Evolutionary conservation across 1,140 invertebrate genomes (phyloP).

Genomic region (Tribolium madens): DNA sequence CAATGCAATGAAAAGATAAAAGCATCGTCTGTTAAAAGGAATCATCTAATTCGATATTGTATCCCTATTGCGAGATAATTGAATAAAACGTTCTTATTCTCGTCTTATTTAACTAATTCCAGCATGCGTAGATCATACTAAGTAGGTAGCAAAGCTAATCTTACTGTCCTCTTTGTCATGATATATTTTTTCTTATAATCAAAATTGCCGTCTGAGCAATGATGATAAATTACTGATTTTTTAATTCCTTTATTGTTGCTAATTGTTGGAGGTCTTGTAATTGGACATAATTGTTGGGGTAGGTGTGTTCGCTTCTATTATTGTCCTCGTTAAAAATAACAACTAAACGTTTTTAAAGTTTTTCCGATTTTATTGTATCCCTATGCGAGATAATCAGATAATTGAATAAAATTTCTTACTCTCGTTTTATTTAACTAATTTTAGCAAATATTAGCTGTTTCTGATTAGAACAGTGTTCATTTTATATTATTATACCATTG

Average conservation of each 20-base stretch:
- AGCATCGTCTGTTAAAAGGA: background rate
- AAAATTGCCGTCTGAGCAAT: background rate
- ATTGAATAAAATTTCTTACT: too few relatives aligned
- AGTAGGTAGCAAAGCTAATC: background rate
- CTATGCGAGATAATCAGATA: too few relatives aligned
- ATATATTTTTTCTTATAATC: background rate
- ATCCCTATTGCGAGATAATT: conserved; percentile 38
- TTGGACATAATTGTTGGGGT: background rate
- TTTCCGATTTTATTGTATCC: too few relatives aligned
- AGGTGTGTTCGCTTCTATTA: background rate
- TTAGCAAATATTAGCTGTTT: too few relatives aligned
- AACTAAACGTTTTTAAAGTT: background rate
- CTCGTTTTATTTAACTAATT: too few relatives aligned
- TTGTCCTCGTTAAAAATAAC: background rate
- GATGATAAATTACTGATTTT: background rate
- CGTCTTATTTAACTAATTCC: conserved; percentile 31
- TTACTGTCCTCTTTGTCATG: background rate
- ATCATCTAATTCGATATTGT: conserved; percentile 39
- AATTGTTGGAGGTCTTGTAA: background rate
- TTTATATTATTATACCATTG: too few relatives aligned
- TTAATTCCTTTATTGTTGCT: background rate
- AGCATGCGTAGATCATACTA: background rate
- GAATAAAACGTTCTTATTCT: conserved; percentile 41
- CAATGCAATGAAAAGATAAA: background rate
- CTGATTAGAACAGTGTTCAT: too few relatives aligned